These are phyloP conservation scores for human (Homo sapiens) DNA, from an alignment of 2,113 vertebrate species.

Conservation along the genomic window GRCh38 chr2:62050001-62050500, in stretches of 20 bases:
- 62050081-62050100: neutral
- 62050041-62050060: neutral
- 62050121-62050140: neutral
- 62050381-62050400: neutral
- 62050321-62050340: constrained; percentile 32
- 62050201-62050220: neutral
- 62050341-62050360: neutral
- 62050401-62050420: neutral
- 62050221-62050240: neutral
- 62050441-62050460: neutral
- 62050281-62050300: neutral
- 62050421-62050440: neutral
- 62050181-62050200: neutral
- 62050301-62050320: neutral
- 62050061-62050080: neutral
- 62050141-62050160: neutral
- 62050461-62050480: neutral
- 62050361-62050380: neutral
- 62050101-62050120: neutral
- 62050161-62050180: neutral
- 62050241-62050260: neutral
- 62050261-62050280: neutral
- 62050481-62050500: constrained; percentile 45
- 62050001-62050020: neutral
- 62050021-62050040: neutral